Evolutionary conservation across 2,113 vertebrate species (phyloP).

Genomic region (Oryzias curvinotus): DNA sequence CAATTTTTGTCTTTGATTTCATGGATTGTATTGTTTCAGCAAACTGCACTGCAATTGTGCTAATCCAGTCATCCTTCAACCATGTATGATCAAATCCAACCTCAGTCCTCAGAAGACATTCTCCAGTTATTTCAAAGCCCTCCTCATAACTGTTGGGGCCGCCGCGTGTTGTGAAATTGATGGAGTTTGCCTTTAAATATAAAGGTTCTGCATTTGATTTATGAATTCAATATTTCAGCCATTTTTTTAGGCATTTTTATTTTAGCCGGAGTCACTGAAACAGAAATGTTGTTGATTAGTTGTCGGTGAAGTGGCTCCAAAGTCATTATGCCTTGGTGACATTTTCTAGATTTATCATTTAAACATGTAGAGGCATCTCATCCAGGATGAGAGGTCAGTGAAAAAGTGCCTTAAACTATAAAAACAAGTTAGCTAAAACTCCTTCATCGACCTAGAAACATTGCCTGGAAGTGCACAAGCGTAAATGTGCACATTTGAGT

Average conservation of each 20-base stretch:
- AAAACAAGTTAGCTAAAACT: background rate
- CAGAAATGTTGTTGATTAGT: conserved; percentile 26
- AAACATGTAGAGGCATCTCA: background rate
- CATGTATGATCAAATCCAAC: too few species aligned
- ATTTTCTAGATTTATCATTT: conserved; percentile 21
- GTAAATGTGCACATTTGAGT: background rate
- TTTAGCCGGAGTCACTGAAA: conserved; percentile 23
- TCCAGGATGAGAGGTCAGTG: background rate
- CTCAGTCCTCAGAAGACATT: background rate
- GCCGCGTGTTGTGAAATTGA: conserved; percentile 10
- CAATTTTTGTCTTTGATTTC: too few species aligned
- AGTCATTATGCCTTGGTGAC: conserved; percentile 8
- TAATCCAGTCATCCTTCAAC: too few species aligned
- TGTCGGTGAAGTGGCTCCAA: conserved; percentile 18
- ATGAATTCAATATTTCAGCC: conserved; percentile 14
- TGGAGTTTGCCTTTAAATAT: conserved; percentile 17
- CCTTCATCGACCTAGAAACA: background rate
- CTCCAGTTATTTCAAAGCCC: conserved; percentile 18
- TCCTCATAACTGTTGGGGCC: conserved; percentile 7
- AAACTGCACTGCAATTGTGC: too few species aligned
- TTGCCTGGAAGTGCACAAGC: too few species aligned
- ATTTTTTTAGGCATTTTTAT: conserved; percentile 3
- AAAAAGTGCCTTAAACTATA: background rate
- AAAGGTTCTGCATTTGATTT: conserved; percentile 19
- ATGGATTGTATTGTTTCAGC: too few species aligned